Evolutionary conservation across 2,797 vertebrate species (phyloP), one percentile per base, ranked within the genome.

Genomic region (Lagocephalus sceleratus): DNA sequence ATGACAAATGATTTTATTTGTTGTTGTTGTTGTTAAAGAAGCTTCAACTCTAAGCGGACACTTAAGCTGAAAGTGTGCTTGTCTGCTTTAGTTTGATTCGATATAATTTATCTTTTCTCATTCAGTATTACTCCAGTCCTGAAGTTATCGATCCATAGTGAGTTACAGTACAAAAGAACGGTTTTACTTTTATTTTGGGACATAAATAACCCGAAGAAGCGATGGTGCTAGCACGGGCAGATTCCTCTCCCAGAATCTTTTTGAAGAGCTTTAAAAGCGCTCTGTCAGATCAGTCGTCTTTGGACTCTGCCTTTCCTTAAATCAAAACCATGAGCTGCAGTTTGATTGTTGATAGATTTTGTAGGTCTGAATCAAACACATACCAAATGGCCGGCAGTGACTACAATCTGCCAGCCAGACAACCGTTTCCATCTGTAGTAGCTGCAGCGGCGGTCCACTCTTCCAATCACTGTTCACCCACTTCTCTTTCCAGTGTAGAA

Each of bases 211-310:
- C 42, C 25, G 15, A 43, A 45, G 51, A 74, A 48, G 23, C 39
- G 48, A 55, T 53, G 54, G 51, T 66, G 47, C 58, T 60, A 39
- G 35, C 5, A 12, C 54, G 35, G 39, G 51, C 12, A 42, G 54
- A 73, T 69, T 75, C 47, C 39, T 57, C 52, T 63, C 63, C 43
- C 42, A 46, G 47, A 58, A 66, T 77, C 63, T 66, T 78, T 75
- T 70, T 64, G 52, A 71, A 43, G 29, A 55, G 68, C 64, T 73
- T 68, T 81, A 80, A 83, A 87, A 80, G 68, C 65, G 21, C 81
- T 82, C 85, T 86, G 84, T 86, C 49, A 68, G 54, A 70, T 83
- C 76, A 73, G 57, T 61, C 76, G 78, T 85, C 78, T 79, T 71
- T 75, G 71, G 53, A 54, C 48, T 50, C 38, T 64, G 65, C 57